Conservation (phyloP, 1,140 invertebrate genomes). For the Lepidurus apus region DNA sequence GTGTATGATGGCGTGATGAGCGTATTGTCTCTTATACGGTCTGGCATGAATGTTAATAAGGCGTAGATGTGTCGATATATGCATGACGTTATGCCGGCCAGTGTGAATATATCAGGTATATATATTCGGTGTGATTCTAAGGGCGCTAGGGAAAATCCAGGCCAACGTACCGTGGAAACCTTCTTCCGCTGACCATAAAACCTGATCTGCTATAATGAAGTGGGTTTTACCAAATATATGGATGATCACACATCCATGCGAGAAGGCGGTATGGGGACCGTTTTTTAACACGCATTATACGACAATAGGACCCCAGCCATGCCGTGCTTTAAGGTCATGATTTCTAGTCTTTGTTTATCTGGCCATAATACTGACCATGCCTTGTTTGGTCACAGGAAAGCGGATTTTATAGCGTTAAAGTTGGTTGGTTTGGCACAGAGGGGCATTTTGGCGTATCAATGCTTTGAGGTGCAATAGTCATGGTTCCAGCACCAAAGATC, state of each 20-base stretch:
- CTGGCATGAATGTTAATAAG: neutral
- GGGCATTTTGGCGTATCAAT: neutral
- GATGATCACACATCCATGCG: conserved; percentile 17
- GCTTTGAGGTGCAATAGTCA: neutral
- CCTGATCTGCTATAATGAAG: conserved; percentile 21
- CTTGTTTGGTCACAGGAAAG: neutral
- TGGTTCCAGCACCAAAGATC: neutral
- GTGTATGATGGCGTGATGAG: neutral
- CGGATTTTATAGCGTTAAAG: neutral
- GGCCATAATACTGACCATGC: neutral
- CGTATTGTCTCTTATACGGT: neutral
- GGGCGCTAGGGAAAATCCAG: neutral
- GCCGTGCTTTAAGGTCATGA: conserved; percentile 3
- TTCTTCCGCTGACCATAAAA: conserved; percentile 13
- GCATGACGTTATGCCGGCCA: neutral
- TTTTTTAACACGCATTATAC: neutral
- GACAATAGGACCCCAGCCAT: neutral
- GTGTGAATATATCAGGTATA: too few species aligned
- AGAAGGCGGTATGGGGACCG: neutral
- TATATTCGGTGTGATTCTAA: neutral
- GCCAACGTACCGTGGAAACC: neutral
- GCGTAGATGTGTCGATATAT: conserved; percentile 1
- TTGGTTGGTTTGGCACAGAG: neutral
- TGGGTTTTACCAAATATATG: neutral
- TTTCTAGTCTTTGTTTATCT: conserved; percentile 11